These are phyloP conservation scores for Rhynchopsitta pachyrhyncha DNA, from an alignment of 2,113 vertebrate genomes.

Conservation along the genomic window DNA sequence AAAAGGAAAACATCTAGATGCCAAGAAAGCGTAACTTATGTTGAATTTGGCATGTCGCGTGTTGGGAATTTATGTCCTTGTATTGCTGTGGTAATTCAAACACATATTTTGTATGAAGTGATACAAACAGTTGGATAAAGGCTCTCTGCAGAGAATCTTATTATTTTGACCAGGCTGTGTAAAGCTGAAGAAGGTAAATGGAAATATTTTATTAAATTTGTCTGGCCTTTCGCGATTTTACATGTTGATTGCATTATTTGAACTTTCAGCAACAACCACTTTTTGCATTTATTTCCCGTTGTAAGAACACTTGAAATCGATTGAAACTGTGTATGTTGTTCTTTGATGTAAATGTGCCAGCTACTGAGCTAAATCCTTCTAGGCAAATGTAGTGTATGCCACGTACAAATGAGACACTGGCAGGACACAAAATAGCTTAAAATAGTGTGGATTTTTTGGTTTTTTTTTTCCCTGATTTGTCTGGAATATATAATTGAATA, in stretches of 20 bases:
- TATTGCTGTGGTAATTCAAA: constrained; percentile 52
- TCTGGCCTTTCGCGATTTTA: constrained; percentile 59
- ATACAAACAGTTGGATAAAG: constrained; percentile 45
- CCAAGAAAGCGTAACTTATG: constrained; percentile 35
- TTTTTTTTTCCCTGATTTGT: background rate
- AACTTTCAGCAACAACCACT: constrained; percentile 14
- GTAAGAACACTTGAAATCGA: constrained; percentile 21
- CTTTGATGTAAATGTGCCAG: constrained; percentile 45
- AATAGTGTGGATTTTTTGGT: background rate
- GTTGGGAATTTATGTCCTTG: constrained; percentile 39
- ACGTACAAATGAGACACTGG: constrained; percentile 26
- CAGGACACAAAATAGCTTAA: constrained; percentile 1
- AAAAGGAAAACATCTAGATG: background rate
- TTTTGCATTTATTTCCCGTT: constrained; percentile 40
- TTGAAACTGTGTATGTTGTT: constrained; percentile 19
- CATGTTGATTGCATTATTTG: constrained; percentile 27
- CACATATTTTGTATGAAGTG: constrained; percentile 52
- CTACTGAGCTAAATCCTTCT: constrained; percentile 55
- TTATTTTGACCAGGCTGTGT: constrained; percentile 47
- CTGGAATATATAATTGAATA: background rate
- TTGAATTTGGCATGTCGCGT: constrained; percentile 10
- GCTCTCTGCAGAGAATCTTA: constrained; percentile 13
- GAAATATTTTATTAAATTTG: constrained; percentile 62
- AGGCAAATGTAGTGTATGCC: constrained; percentile 26
- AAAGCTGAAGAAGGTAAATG: constrained; percentile 52